phyloP scores from a whole-genome alignment of 2,888 invertebrate species.

The Euplagia quadripunctaria region DNA sequence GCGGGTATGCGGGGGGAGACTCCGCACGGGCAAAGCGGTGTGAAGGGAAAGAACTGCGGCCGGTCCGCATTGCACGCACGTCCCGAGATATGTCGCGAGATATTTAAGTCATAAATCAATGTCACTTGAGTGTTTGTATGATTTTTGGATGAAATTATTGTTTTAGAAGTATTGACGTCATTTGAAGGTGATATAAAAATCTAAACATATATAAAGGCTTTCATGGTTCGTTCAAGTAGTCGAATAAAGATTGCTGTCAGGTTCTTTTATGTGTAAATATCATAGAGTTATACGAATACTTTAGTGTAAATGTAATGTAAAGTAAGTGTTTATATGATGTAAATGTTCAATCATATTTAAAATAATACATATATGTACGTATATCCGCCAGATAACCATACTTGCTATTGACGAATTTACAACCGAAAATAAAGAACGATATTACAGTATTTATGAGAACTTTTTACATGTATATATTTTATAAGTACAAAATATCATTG shows the following conservation, averaged over 20 bases:
- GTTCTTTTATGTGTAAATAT: neutral
- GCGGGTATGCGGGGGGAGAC: constrained; percentile 73
- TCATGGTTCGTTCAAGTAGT: neutral
- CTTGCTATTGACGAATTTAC: neutral
- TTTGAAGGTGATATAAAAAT: neutral
- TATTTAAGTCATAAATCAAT: constrained; percentile 59
- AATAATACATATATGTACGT: no score
- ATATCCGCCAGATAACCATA: neutral
- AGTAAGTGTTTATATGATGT: neutral
- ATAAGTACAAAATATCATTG: neutral
- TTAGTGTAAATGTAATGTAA: neutral
- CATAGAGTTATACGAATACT: neutral
- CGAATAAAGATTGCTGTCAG: neutral
- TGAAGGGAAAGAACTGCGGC: constrained; percentile 84
- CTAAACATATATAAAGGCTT: neutral
- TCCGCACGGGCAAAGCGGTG: constrained; percentile 85
- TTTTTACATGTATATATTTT: neutral
- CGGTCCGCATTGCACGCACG: constrained; percentile 52
- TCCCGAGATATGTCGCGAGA: constrained; percentile 66
- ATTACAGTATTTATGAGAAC: neutral
- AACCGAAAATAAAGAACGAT: neutral
- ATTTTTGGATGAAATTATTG: neutral
- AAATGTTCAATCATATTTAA: neutral
- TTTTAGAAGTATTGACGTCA: neutral
- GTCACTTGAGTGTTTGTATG: constrained; percentile 24